Conservation (phyloP, 2,888 invertebrate genomes). For the Thelaira solivaga region DNA sequence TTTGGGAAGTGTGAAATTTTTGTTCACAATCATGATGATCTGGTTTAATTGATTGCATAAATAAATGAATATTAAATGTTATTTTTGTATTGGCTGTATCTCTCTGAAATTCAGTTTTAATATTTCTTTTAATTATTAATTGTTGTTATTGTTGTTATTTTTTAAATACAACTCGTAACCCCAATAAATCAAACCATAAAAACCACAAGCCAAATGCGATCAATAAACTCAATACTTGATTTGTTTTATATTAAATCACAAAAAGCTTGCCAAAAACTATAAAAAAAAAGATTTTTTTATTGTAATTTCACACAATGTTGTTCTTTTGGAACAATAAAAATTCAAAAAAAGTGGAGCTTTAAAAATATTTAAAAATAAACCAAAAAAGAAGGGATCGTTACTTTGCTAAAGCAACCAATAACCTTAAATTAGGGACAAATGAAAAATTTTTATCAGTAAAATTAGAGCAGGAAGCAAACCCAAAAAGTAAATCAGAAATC, state of each 20-base stretch:
- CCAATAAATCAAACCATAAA: constrained; percentile 53
- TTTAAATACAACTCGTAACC: constrained; percentile 39
- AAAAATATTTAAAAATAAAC: neutral
- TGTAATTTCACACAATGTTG: constrained; percentile 16
- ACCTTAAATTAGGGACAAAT: too few species aligned
- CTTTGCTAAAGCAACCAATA: neutral
- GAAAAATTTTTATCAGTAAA: too few species aligned
- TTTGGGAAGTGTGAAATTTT: neutral
- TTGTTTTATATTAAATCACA: constrained; percentile 4
- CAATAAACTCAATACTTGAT: constrained; percentile 54
- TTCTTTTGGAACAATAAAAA: neutral
- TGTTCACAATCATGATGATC: neutral
- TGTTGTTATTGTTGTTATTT: neutral
- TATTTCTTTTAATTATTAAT: neutral
- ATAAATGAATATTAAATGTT: constrained; percentile 10
- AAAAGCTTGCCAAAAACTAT: neutral
- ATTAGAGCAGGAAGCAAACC: too few species aligned
- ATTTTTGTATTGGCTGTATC: too few species aligned
- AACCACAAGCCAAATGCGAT: constrained; percentile 51
- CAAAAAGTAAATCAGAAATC: too few species aligned
- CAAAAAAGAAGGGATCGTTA: neutral
- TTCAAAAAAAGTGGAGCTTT: neutral
- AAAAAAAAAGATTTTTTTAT: neutral
- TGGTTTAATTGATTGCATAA: constrained; percentile 42
- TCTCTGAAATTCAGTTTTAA: constrained; percentile 31